Percentiles rank a stretch among this genome's conserved stretches.
These are phyloP conservation scores for Trinectes maculatus DNA, from an alignment of 2,113 vertebrate species.

Conservation along the genomic window DNA sequence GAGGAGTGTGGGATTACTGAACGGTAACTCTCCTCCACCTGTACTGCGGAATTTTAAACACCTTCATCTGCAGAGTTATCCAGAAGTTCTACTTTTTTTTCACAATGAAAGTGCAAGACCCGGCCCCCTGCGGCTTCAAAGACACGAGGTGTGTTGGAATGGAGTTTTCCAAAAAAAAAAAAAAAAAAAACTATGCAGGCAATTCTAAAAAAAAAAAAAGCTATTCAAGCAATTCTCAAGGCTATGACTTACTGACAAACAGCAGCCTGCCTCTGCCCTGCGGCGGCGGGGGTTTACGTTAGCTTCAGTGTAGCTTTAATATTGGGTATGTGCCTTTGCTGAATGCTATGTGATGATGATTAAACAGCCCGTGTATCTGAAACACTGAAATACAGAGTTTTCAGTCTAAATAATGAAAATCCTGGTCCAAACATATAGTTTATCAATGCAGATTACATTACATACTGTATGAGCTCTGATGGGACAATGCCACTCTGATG, in stretches of 20 bases:
- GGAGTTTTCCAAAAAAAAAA: neutral
- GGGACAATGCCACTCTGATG: neutral
- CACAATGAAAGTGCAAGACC: conserved; percentile 42
- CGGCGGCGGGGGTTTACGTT: no score
- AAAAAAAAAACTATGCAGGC: conserved; percentile 36
- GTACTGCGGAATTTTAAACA: conserved; percentile 62
- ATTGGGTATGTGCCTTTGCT: no score
- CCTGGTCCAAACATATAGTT: neutral
- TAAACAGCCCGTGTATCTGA: no score
- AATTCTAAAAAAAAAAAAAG: conserved; percentile 29
- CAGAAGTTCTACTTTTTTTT: conserved; percentile 51
- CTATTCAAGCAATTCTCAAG: conserved; percentile 21
- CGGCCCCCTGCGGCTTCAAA: conserved; percentile 24
- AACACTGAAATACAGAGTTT: no score
- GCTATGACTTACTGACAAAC: conserved; percentile 17
- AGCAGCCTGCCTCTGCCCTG: neutral
- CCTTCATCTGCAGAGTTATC: conserved; percentile 46
- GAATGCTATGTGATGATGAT: no score
- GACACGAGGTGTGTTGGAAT: conserved; percentile 47
- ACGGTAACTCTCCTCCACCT: conserved; percentile 56
- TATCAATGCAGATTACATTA: no score
- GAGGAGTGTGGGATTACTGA: conserved; percentile 53
- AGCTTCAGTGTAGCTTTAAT: neutral
- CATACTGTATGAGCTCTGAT: no score
- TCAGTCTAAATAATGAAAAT: neutral